Percentiles rank a stretch among this genome's conserved stretches.
phyloP scores from a whole-genome alignment of 2,113 vertebrate species.

The Chaenocephalus aceratus region DNA sequence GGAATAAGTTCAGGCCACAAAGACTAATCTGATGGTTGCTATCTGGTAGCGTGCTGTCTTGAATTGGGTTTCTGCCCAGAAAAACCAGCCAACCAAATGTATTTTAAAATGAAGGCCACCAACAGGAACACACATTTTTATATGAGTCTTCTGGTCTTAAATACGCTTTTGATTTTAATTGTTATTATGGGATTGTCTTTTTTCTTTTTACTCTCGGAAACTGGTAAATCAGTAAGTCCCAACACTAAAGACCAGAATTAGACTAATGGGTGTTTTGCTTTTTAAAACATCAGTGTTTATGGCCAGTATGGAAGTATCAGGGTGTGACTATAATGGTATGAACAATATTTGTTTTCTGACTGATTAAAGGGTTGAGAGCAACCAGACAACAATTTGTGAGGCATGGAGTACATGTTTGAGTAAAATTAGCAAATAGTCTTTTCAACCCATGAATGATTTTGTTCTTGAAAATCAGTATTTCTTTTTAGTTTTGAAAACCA shows the following conservation, averaged over 20 bases:
- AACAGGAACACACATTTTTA: not conserved
- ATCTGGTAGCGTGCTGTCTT: not conserved
- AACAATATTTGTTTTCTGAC: constrained; percentile 14
- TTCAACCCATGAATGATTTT: not conserved
- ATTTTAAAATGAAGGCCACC: not conserved
- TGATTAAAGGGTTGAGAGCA: constrained; percentile 2
- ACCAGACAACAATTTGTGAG: not conserved
- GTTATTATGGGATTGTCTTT: no score
- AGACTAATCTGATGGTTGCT: not conserved
- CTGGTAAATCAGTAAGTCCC: no score
- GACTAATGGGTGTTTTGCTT: not conserved
- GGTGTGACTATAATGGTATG: not conserved
- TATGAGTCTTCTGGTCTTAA: no score
- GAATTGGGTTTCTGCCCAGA: not conserved
- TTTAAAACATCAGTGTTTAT: not conserved
- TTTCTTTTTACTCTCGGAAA: no score
- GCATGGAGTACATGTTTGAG: not conserved
- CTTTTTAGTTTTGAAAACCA: not conserved
- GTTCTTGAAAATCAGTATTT: constrained; percentile 3
- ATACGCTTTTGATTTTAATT: no score
- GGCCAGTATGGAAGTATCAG: not conserved
- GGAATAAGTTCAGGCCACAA: not conserved
- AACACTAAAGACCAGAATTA: not conserved
- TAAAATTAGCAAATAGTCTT: not conserved
- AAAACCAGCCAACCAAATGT: not conserved